phyloP scores from a whole-genome alignment of 1,140 invertebrate genomes.

The Sycobia sp. region DNA sequence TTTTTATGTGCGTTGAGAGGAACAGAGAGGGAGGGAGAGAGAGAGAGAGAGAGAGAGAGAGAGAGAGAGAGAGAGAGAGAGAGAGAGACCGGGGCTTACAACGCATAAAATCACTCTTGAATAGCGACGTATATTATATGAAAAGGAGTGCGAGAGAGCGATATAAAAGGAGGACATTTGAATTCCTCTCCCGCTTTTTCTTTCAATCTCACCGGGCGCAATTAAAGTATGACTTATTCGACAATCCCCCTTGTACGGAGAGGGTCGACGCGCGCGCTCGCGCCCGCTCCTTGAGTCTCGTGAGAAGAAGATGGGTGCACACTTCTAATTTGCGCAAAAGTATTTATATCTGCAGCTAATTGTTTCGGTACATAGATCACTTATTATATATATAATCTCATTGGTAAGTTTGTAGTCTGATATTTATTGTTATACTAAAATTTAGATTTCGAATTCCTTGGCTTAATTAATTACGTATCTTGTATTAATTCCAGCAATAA shows the following conservation, averaged over 20 bases:
- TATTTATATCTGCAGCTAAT: no score
- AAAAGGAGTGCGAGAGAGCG: constrained; percentile 19
- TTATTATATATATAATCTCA: no score
- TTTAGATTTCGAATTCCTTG: no score
- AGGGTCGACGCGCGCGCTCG: constrained; percentile 1
- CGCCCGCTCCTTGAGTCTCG: constrained; percentile 11
- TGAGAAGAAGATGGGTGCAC: constrained; percentile 22
- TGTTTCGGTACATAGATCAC: no score
- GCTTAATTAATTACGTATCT: no score
- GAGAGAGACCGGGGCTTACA: constrained; percentile 11
- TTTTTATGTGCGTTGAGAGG: constrained; percentile 3
- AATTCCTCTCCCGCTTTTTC: constrained; percentile 14
- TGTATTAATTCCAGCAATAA: no score
- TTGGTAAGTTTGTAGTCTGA: no score
- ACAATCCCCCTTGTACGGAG: constrained; percentile 2
- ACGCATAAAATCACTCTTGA: constrained; percentile 36
- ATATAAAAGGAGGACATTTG: constrained; percentile 25
- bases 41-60: neutral
- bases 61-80: neutral
- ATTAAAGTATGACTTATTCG: constrained; percentile 30
- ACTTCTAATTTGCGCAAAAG: no score
- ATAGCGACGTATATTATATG: constrained; percentile 21
- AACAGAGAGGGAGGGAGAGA: neutral
- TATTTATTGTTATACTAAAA: no score
- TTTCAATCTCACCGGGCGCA: constrained; percentile 12